Evolutionary conservation across 2,888 invertebrate genomes (phyloP), one percentile per base, ranked within the genome.

Genomic region (Polietes domitor): DNA sequence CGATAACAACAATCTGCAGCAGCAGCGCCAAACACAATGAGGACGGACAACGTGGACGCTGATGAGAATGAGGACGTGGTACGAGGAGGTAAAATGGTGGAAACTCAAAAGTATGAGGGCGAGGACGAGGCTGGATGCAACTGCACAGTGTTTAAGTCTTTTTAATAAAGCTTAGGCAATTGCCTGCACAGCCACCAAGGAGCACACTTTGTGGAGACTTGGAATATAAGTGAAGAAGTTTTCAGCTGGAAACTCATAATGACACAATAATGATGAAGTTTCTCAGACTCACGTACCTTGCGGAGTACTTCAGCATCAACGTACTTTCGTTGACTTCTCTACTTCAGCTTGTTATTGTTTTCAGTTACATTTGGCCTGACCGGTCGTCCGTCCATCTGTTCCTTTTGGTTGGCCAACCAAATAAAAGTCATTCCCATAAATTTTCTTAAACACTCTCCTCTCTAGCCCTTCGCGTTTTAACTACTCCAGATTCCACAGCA

Each of bases 121-220:
- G 55, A 24, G 19, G 47, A 50, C 12, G 53, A n/a, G 50, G 71
- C 26, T 9, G 63, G 10, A 63, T 17, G 47, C 58, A 53, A 81
- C 53, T 78, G 85, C 76, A 80, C 83, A 81, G 82, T 77, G 80
- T 79, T 83, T 80, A 77, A 78, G 73, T 80, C 81, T 77, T 86
- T 85, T 87, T 86, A 87, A 88, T 87, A 88, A 88, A 88, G 87
- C 88, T 88, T 83, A 85, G 86, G 85, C 85, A 85, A 82, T 86
- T 85, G 85, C 80, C 85, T 84, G 82, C 83, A 83, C 82, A 83
- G 76, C 82, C 79, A 79, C 73, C 71, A 65, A n/a, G 53, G 80
- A 53, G 77, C 19, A 71, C 53, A 32, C 55, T 71, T 41, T 47
- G n/a, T 32, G 32, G 32, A 7, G 47, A 2, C 47, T 32, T 47